These are phyloP conservation scores for Lacanobia wlatinum DNA, from an alignment of 2,888 invertebrate species.

Conservation along the genomic window DNA sequence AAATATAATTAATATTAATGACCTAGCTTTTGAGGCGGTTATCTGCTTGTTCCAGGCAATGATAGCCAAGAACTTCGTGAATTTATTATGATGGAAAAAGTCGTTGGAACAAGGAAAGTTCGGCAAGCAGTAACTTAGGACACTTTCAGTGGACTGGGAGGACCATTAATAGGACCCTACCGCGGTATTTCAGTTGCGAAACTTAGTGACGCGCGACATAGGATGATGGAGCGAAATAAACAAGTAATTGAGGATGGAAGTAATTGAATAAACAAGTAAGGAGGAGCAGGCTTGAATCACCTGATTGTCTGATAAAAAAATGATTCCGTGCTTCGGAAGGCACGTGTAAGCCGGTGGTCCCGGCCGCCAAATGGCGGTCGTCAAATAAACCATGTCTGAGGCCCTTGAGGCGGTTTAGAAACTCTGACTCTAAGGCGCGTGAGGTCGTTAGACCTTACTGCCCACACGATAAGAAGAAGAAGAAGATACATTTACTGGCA, in stretches of 20 bases:
- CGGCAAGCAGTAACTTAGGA: slow-evolving; percentile 32
- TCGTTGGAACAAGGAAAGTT: slow-evolving; percentile 53
- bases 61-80: slow-evolving; percentile 57
- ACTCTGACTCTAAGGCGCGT: too few relatives aligned
- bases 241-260: not conserved
- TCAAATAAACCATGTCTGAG: too few relatives aligned
- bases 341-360: too few relatives aligned
- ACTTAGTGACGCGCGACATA: slow-evolving; percentile 16
- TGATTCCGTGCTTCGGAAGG: too few relatives aligned
- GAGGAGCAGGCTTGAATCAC: too few relatives aligned
- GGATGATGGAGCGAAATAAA: slow-evolving; percentile 14
- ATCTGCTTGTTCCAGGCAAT: slow-evolving; percentile 45
- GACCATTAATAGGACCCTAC: slow-evolving; percentile 32
- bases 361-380: too few relatives aligned
- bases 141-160: slow-evolving; percentile 40
- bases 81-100: slow-evolving; percentile 66
- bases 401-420: too few relatives aligned
- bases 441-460: too few relatives aligned
- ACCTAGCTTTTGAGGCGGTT: slow-evolving; percentile 41
- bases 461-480: too few relatives aligned
- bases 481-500: too few relatives aligned
- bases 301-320: too few relatives aligned
- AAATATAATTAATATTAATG: slow-evolving; percentile 56
- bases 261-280: too few relatives aligned
- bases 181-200: slow-evolving; percentile 18